phyloP scores from a whole-genome alignment of 1,140 invertebrate species.

The Copidosoma floridanum region DNA sequence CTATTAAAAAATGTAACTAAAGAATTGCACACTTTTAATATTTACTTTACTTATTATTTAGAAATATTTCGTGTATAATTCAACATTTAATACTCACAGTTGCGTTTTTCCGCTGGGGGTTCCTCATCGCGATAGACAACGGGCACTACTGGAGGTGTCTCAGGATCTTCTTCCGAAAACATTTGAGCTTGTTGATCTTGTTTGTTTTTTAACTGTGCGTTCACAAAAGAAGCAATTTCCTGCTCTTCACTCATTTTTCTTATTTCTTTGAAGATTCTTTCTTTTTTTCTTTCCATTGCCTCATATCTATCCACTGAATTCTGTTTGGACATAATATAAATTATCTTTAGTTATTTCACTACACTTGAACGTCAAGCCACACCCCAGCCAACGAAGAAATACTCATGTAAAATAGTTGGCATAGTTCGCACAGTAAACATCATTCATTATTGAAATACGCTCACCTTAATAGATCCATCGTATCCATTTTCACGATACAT shows the following conservation, averaged over 20 bases:
- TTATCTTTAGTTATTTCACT: background rate
- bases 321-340: conserved; percentile 26
- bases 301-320: conserved; percentile 37
- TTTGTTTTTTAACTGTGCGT: conserved; percentile 33
- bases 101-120: conserved; percentile 44
- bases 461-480: conserved; percentile 34
- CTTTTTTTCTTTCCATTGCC: conserved; percentile 35
- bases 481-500: conserved; percentile 34
- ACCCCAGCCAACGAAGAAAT: too few species aligned
- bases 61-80: too few species aligned
- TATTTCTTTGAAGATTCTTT: conserved; percentile 37
- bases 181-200: background rate
- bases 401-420: too few species aligned
- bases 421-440: too few species aligned
- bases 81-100: conserved; percentile 43
- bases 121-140: conserved; percentile 38
- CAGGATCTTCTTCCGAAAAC: conserved; percentile 36
- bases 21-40: too few species aligned
- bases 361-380: too few species aligned
- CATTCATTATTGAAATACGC: conserved; percentile 2
- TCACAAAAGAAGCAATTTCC: conserved; percentile 39
- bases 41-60: too few species aligned
- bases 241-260: conserved; percentile 39
- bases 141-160: conserved; percentile 42
- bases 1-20: too few species aligned